These are phyloP conservation scores for Hyles lineata DNA, from an alignment of 2,888 invertebrate species.

Conservation along the genomic window DNA sequence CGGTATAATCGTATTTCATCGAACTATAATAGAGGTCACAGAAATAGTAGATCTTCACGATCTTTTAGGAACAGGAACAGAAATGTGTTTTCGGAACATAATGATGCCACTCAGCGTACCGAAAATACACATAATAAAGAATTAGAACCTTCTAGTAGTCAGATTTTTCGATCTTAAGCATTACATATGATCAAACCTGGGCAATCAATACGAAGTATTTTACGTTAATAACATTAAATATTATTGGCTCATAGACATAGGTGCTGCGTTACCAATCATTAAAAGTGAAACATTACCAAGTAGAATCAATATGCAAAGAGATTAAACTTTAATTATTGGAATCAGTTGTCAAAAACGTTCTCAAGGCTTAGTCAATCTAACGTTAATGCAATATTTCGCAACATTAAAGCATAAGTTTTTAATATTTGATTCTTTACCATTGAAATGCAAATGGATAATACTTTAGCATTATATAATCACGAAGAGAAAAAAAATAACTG, in stretches of 20 bases:
- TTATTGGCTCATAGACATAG: no score
- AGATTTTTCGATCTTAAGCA: no score
- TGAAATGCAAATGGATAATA: slow-evolving; percentile 9
- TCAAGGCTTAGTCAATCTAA: neutral
- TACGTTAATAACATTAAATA: neutral
- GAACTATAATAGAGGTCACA: no score
- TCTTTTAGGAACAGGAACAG: no score
- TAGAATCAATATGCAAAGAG: neutral
- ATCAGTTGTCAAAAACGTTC: neutral
- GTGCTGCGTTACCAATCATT: no score
- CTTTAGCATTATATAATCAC: neutral
- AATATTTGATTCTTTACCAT: neutral
- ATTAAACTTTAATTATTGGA: neutral
- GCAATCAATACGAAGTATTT: neutral
- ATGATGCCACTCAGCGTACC: no score
- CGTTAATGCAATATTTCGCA: neutral
- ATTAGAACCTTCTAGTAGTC: no score
- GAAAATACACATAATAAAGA: no score
- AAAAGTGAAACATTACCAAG: neutral
- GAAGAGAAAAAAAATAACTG: neutral
- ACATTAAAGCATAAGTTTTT: neutral
- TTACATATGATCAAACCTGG: no score
- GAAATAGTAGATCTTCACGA: no score
- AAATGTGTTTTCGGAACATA: no score
- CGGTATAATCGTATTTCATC: no score